A percentile compares a stretch with the other conserved stretches of the same genome.
Conservation (phyloP, 2,113 vertebrate species). For the Pelobates fuscus region DNA sequence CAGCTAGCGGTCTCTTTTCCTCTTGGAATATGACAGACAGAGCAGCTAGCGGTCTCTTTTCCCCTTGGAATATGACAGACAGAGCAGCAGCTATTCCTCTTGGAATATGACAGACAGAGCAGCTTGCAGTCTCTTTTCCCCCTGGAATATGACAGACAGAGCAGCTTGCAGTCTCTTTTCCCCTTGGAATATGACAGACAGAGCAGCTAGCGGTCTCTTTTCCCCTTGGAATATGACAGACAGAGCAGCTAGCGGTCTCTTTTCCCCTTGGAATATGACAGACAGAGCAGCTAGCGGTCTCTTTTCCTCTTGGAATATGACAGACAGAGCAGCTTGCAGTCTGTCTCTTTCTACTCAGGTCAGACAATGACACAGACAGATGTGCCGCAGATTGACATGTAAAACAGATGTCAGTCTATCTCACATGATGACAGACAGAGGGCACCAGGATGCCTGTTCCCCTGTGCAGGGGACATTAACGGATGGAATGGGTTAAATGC, state of each 20-base stretch:
- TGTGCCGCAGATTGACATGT: not conserved
- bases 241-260: not conserved
- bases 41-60: too few species aligned
- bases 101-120: not conserved
- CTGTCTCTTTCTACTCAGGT: not conserved
- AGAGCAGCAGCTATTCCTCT: too few species aligned
- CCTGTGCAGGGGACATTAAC: not conserved
- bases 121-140: not conserved
- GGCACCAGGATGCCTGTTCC: slow-evolving; percentile 47
- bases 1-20: too few species aligned
- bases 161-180: too few species aligned
- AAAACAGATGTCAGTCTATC: not conserved
- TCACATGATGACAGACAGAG: not conserved
- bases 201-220: not conserved
- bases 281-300: not conserved
- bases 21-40: too few species aligned
- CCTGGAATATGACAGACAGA: too few species aligned
- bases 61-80: too few species aligned
- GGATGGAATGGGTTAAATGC: slow-evolving; percentile 57
- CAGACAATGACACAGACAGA: not conserved
- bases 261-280: not conserved
- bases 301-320: not conserved
- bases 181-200: not conserved
- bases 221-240: not conserved
- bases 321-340: not conserved